These are phyloP conservation scores for Crioceris asparagi DNA, from an alignment of 2,888 invertebrate genomes.

Conservation along the genomic window DNA sequence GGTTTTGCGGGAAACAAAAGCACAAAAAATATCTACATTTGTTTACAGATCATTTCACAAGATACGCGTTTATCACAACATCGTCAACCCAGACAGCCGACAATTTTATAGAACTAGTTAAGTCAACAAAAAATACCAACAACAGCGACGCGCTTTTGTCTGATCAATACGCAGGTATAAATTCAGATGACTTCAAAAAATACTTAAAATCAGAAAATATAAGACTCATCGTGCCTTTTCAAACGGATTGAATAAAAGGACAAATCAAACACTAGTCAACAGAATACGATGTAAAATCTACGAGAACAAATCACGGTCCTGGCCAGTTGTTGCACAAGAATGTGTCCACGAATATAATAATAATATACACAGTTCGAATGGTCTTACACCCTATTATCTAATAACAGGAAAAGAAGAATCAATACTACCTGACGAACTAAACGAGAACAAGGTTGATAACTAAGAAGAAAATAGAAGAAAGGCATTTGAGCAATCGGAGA, in stretches of 20 bases:
- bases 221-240: neutral
- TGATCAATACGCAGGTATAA: constrained; percentile 1
- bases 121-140: neutral
- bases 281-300: constrained; percentile 3
- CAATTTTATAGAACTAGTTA: neutral
- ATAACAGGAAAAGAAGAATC: neutral
- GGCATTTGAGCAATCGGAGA: constrained; percentile 1
- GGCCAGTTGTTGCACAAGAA: neutral
- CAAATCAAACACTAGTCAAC: constrained; percentile 4
- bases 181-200: constrained; percentile 1
- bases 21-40: too few relatives aligned
- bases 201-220: constrained; percentile 3
- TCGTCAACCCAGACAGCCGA: too few relatives aligned
- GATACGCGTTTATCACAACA: too few relatives aligned
- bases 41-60: too few relatives aligned
- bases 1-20: too few relatives aligned
- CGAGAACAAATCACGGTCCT: constrained; percentile 1
- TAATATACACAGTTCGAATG: neutral
- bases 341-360: too few relatives aligned
- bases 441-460: neutral
- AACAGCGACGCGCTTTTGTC: neutral
- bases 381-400: neutral
- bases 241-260: constrained; percentile 2
- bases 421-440: neutral
- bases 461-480: neutral